Conservation (phyloP, 2,888 invertebrate genomes). For the Ptilodon capucinus region DNA sequence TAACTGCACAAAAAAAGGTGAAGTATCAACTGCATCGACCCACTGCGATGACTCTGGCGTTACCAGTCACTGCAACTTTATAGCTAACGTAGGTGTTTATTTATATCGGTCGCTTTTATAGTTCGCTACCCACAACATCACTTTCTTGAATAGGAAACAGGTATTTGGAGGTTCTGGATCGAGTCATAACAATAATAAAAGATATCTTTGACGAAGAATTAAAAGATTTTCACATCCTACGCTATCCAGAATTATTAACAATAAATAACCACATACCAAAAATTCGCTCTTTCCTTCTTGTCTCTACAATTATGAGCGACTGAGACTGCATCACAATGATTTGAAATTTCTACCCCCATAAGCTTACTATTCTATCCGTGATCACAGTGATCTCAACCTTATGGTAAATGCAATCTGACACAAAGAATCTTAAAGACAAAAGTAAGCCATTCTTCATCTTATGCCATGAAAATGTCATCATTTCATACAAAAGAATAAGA, state of each 20-base stretch:
- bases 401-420: too few species aligned
- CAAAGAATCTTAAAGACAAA: too few species aligned
- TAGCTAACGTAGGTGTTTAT: constrained; percentile 37
- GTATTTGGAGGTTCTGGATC: constrained; percentile 1
- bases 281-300: too few species aligned
- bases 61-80: constrained; percentile 43
- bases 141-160: constrained; percentile 34
- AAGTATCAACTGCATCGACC: constrained; percentile 44
- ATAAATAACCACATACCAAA: too few species aligned
- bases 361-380: too few species aligned
- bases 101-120: constrained; percentile 27
- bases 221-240: constrained; percentile 6
- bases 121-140: constrained; percentile 22
- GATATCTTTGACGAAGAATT: not conserved
- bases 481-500: too few species aligned
- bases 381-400: too few species aligned
- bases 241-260: not conserved
- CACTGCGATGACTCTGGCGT: constrained; percentile 46
- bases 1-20: constrained; percentile 32
- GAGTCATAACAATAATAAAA: not conserved
- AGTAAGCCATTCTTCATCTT: too few species aligned
- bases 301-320: too few species aligned
- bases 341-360: too few species aligned
- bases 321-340: too few species aligned
- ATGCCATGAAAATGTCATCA: too few species aligned